Conservation (phyloP, 1,140 invertebrate species). For the Platorchestia sp. region DNA sequence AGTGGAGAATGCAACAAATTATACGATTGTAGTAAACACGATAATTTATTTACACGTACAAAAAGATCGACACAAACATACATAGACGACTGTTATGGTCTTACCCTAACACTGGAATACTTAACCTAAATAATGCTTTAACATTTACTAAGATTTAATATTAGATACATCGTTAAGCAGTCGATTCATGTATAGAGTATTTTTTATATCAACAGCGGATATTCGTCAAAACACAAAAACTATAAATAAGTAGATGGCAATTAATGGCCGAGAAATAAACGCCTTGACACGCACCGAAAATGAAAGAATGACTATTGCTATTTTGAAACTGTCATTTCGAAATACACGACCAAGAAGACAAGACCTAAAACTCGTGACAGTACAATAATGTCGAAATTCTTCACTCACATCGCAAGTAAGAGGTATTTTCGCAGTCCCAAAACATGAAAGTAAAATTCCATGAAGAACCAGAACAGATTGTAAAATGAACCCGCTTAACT, state of each 20-base stretch:
- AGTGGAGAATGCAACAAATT: neutral
- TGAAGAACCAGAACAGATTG: neutral
- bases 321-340: neutral
- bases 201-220: neutral
- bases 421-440: neutral
- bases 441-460: neutral
- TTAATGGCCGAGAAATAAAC: neutral
- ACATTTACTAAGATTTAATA: neutral
- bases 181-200: neutral
- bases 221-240: neutral
- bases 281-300: neutral
- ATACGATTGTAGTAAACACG: neutral
- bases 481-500: neutral
- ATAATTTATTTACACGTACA: constrained; percentile 53
- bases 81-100: constrained; percentile 11
- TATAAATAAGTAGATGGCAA: neutral
- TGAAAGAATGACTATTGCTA: neutral
- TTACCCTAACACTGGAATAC: constrained; percentile 34
- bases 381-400: neutral
- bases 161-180: neutral
- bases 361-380: neutral
- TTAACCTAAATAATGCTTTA: constrained; percentile 33
- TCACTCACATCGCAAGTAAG: neutral
- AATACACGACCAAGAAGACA: neutral
- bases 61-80: constrained; percentile 44